These are phyloP conservation scores for Diabrotica undecimpunctata DNA, from an alignment of 1,140 invertebrate genomes.

Conservation along the genomic window DNA sequence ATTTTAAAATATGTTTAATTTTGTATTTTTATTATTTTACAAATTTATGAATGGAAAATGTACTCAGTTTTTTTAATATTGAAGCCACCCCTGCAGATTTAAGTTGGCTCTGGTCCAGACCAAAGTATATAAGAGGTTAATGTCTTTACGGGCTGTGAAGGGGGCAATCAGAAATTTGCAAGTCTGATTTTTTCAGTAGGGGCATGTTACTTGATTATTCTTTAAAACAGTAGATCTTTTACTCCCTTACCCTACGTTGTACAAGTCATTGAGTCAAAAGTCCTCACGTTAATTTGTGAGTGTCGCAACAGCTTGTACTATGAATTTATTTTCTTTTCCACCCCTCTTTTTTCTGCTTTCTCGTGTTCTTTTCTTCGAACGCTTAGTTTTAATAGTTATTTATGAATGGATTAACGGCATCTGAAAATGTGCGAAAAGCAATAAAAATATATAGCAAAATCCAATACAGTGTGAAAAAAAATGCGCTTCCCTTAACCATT, in stretches of 20 bases:
- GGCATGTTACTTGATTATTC: conserved; percentile 44
- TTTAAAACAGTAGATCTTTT: conserved; percentile 46
- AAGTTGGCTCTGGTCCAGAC: conserved; percentile 27
- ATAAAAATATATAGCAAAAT: too few species aligned
- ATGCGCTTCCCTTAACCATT: too few species aligned
- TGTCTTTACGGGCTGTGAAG: conserved; percentile 47
- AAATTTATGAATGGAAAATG: too few species aligned
- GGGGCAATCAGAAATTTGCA: conserved; percentile 47
- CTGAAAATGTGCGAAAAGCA: too few species aligned
- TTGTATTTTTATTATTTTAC: too few species aligned
- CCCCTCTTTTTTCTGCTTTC: conserved; percentile 6
- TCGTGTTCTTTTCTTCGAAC: background rate
- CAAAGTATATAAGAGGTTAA: conserved; percentile 44
- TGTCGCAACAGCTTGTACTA: conserved; percentile 42
- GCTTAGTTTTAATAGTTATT: conserved; percentile 29
- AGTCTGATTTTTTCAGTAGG: conserved; percentile 46
- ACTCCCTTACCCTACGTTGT: conserved; percentile 32
- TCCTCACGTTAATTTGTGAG: conserved; percentile 45
- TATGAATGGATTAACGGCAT: conserved; percentile 13
- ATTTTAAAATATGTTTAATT: too few species aligned
- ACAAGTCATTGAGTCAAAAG: conserved; percentile 45
- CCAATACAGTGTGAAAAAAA: too few species aligned
- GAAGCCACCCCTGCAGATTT: background rate
- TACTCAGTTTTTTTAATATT: background rate
- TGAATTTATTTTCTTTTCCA: conserved; percentile 38